Base-by-base conservation (phyloP, 2,888 invertebrate genomes). In the Netelia virgata region DNA sequence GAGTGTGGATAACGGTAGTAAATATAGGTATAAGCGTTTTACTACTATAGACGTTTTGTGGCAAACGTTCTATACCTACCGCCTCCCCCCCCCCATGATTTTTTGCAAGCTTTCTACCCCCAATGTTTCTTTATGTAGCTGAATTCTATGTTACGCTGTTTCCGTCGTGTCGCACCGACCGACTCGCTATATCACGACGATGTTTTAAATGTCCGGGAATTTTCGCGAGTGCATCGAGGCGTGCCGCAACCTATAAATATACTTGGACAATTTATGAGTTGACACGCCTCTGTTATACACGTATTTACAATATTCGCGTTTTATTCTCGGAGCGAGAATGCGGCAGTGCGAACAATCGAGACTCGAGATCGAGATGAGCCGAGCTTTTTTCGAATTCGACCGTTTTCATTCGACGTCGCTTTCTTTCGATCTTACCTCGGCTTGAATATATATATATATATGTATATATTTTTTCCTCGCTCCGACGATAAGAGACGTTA, bases 1-100 rank as follows among this genome's bases (percentile, higher is more conserved):
- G 69, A 28, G 57, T 79, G 69, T 57, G 50, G 47, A 59, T 74
- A 50, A 80, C 68, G 16, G 61, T 11, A 36, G 74, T 50, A 18
- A 28, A 59, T 59, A 16, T 59, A 50, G 43, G 28, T 36, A 50
- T 16, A 9, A 8, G 14, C 43, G 36, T 36, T 36, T 10, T n/a
- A 2, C 16, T 10, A n/a, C 10, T 47, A 16, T 28, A 43, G 36
- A n/a, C 43, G 2, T n/a, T 59, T 10, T 20, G 18, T 50, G 16
- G 18, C n/a, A n/a, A 57, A 36, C 20, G 41, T 36, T 57, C 14
- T 70, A 1, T 8, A 3, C 14, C 18, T 36, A 59, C 36, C 11
- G 1, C 1, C 18, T 23, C 70, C 16, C 8, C 36, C 14, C 14
- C 14, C 14, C 3, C 47, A 0, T 14, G 11, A 47, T 47, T 47